phyloP scores from a whole-genome alignment of 2,888 invertebrate genomes.

The Phlogophora meticulosa region DNA sequence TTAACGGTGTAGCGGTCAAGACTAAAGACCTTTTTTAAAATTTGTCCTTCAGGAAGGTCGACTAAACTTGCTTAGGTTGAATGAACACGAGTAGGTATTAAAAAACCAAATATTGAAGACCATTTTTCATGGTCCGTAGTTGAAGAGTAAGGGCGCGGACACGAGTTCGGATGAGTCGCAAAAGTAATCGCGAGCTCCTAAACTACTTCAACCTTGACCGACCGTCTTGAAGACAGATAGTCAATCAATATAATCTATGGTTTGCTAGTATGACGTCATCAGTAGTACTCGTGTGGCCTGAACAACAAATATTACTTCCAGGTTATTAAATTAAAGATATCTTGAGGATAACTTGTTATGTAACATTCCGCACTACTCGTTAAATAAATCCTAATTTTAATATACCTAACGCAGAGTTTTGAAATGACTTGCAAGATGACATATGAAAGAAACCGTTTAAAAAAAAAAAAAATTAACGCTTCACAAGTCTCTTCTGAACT shows the following conservation, averaged over 20 bases:
- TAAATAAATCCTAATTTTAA: not conserved
- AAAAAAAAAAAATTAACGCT: too few species aligned
- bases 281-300: not conserved
- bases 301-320: not conserved
- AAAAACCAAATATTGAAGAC: too few species aligned
- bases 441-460: not conserved
- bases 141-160: not conserved
- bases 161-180: not conserved
- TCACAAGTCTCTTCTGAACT: not conserved
- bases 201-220: constrained; percentile 38
- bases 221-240: constrained; percentile 20
- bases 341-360: not conserved
- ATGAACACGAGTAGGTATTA: too few species aligned
- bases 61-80: not conserved
- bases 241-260: constrained; percentile 38
- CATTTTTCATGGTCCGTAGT: not conserved
- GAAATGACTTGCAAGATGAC: not conserved
- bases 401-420: not conserved
- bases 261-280: not conserved
- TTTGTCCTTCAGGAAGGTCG: not conserved
- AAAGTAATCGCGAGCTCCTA: constrained; percentile 9
- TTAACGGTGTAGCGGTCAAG: not conserved
- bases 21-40: not conserved
- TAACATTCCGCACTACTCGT: too few species aligned
- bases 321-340: not conserved